phyloP scores from a whole-genome alignment of 2,797 vertebrate genomes.

The Bufotes viridis region DNA sequence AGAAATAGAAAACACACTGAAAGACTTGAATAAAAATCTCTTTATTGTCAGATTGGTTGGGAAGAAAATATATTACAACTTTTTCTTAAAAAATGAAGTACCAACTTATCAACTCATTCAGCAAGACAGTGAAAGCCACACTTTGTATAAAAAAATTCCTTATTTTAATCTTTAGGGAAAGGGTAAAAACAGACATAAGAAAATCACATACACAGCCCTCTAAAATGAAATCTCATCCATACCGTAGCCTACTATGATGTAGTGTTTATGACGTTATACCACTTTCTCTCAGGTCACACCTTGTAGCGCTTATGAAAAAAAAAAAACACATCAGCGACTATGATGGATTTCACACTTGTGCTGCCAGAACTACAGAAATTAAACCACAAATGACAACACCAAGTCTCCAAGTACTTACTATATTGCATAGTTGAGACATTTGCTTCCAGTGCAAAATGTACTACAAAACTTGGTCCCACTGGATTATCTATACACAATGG shows the following conservation, averaged over 20 bases:
- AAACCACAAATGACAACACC: background rate
- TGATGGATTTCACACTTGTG: background rate
- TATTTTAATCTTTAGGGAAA: background rate
- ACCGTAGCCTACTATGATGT: background rate
- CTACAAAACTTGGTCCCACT: background rate
- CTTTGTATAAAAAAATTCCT: background rate
- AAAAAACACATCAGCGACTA: background rate
- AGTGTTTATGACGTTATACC: conserved; percentile 10
- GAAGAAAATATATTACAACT: conserved; percentile 80
- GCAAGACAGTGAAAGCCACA: conserved; percentile 37
- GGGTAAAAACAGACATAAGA: conserved; percentile 17
- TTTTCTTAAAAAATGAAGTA: conserved; percentile 70
- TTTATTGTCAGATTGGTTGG: conserved; percentile 73
- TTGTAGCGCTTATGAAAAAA: background rate
- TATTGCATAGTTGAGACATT: conserved; percentile 43
- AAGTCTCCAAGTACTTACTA: conserved; percentile 5
- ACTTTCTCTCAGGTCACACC: background rate
- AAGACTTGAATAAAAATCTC: conserved; percentile 72
- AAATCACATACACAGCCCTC: background rate
- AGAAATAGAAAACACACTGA: background rate
- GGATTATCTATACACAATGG: background rate
- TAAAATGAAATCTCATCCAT: conserved; percentile 27
- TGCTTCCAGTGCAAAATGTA: conserved; percentile 41
- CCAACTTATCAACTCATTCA: conserved; percentile 52
- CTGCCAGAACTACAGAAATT: background rate